These are phyloP conservation scores for Gonatopus flavifemur DNA, from an alignment of 1,140 invertebrate genomes.

Conservation along the genomic window DNA sequence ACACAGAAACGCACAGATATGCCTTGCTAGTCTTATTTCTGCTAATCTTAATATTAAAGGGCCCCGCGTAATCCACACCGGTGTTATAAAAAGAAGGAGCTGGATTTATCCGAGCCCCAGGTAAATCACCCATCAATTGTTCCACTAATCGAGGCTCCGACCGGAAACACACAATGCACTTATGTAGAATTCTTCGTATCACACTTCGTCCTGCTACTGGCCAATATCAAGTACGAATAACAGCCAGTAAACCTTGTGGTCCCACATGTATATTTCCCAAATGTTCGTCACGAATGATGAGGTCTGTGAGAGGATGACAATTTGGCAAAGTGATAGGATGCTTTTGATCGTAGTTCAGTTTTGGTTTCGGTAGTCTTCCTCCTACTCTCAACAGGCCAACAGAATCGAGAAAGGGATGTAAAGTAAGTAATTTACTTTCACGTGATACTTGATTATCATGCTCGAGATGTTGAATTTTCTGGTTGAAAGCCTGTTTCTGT, in stretches of 20 bases:
- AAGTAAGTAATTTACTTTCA: neutral
- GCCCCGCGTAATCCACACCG: neutral
- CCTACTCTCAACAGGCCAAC: neutral
- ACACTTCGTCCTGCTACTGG: neutral
- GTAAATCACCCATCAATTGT: neutral
- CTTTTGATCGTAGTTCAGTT: neutral
- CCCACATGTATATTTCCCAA: neutral
- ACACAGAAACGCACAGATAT: too few relatives aligned
- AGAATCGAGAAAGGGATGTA: neutral
- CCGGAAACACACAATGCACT: neutral
- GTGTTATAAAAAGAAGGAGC: neutral
- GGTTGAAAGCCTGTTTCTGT: neutral
- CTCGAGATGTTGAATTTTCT: neutral
- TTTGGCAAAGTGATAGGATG: neutral
- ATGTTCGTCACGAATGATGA: neutral
- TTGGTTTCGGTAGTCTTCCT: neutral
- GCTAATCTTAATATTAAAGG: neutral
- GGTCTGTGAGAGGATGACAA: neutral
- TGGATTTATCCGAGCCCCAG: neutral
- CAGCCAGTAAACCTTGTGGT: neutral
- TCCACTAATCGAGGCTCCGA: neutral
- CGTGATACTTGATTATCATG: neutral
- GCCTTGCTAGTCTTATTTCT: neutral
- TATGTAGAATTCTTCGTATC: neutral
- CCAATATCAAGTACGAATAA: neutral